A percentile compares a stretch with the other conserved stretches of the same genome.
phyloP scores from a whole-genome alignment of 2,888 invertebrate genomes.

The Sussaba pulchella region DNA sequence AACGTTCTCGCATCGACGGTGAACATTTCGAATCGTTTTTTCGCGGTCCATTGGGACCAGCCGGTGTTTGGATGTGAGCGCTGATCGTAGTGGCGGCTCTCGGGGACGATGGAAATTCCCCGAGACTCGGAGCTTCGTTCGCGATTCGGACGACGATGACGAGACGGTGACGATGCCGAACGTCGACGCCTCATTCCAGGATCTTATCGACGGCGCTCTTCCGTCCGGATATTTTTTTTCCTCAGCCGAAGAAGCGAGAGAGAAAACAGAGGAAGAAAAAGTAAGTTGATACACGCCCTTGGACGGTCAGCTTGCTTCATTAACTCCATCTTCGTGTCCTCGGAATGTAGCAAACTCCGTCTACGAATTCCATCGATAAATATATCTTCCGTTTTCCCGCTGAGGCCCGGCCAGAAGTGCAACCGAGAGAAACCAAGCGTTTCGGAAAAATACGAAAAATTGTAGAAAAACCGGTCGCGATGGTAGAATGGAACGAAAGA shows the following conservation, averaged over 20 bases:
- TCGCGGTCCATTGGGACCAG: slow-evolving; percentile 83
- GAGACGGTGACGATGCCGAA: slow-evolving; percentile 46
- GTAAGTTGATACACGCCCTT: neutral
- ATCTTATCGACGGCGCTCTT: slow-evolving; percentile 37
- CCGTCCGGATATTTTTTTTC: slow-evolving; percentile 56
- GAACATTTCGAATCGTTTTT: slow-evolving; percentile 80
- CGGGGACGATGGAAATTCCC: slow-evolving; percentile 57
- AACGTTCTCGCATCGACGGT: slow-evolving; percentile 67
- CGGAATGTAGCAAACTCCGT: neutral
- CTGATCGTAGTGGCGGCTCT: slow-evolving; percentile 37
- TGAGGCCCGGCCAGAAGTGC: slow-evolving; percentile 52
- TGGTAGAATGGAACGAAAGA: slow-evolving; percentile 27
- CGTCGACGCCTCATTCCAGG: slow-evolving; percentile 21
- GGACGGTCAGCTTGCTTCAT: slow-evolving; percentile 38
- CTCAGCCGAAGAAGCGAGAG: slow-evolving; percentile 31
- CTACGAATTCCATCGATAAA: slow-evolving; percentile 54
- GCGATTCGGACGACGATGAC: slow-evolving; percentile 47
- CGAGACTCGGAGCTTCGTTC: slow-evolving; percentile 48
- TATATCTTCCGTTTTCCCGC: slow-evolving; percentile 49
- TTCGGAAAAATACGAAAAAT: slow-evolving; percentile 51
- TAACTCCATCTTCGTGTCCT: slow-evolving; percentile 15
- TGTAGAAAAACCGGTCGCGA: slow-evolving; percentile 54
- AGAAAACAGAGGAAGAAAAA: slow-evolving; percentile 31
- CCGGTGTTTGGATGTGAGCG: slow-evolving; percentile 77
- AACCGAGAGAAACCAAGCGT: slow-evolving; percentile 59